Evolutionary conservation across 2,113 vertebrate genomes (phyloP).

Genomic region (Stictonetta naevosa): DNA sequence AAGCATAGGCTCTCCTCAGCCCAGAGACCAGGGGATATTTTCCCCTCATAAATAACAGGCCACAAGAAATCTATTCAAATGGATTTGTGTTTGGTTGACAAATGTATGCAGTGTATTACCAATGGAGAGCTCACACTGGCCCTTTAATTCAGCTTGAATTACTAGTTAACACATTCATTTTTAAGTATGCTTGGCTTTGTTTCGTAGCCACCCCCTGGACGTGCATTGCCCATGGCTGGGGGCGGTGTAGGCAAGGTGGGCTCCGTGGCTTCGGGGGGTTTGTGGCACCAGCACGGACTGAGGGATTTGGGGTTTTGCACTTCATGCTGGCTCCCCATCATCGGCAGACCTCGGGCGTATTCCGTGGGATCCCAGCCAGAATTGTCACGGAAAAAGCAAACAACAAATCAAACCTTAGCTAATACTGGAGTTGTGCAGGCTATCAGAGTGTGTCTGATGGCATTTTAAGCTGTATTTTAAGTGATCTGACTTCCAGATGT

Average conservation of each 20-base stretch:
- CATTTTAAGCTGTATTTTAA: neutral
- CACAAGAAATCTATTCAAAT: neutral
- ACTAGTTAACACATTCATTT: neutral
- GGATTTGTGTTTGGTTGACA: neutral
- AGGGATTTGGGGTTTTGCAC: neutral
- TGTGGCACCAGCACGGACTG: neutral
- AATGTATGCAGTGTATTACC: neutral
- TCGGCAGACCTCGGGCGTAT: neutral
- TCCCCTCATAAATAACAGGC: neutral
- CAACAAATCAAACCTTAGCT: neutral
- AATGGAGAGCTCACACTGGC: neutral
- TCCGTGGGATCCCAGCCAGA: neutral
- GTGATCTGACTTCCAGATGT: neutral
- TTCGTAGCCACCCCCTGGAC: neutral
- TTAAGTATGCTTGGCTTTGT: neutral
- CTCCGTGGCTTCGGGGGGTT: neutral
- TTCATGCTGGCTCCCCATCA: accelerated
- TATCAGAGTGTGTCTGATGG: neutral
- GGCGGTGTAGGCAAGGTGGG: neutral
- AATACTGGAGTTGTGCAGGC: neutral
- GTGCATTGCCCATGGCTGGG: accelerated
- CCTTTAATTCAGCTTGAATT: neutral
- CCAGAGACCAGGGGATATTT: neutral
- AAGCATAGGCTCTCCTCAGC: neutral
- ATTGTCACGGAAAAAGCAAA: accelerated